Percentiles rank a stretch among this genome's conserved stretches.
Evolutionary conservation across 2,888 invertebrate species (phyloP).

Genomic region (Branchipolynoe longqiensis): DNA sequence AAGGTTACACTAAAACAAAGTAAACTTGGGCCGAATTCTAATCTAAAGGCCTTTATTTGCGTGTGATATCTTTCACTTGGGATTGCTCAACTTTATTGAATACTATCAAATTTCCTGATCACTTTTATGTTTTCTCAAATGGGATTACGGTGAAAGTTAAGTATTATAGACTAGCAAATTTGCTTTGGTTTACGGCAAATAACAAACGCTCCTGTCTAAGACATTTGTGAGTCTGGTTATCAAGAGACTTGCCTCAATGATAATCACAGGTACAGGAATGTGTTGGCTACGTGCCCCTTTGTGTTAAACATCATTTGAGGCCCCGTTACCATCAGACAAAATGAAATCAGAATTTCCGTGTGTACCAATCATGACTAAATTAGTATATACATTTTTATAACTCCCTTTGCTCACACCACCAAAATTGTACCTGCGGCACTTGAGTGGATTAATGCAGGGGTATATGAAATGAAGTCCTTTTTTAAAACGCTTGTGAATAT

Average conservation of each 20-base stretch:
- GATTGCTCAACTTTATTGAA: too few species aligned
- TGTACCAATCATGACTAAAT: too few species aligned
- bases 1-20: slow-evolving; percentile 2
- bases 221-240: neutral
- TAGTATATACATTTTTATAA: neutral
- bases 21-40: too few species aligned
- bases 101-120: too few species aligned
- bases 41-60: too few species aligned
- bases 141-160: too few species aligned
- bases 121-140: too few species aligned
- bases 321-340: neutral
- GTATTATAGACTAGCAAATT: too few species aligned
- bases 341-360: too few species aligned
- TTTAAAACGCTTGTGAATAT: slow-evolving; percentile 18
- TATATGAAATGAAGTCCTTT: neutral
- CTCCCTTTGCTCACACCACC: slow-evolving; percentile 11
- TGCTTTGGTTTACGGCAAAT: too few species aligned
- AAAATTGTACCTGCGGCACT: neutral
- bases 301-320: neutral
- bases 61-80: too few species aligned
- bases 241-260: neutral
- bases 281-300: neutral
- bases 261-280: neutral
- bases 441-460: slow-evolving; percentile 4
- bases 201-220: neutral